A percentile compares a stretch with the other conserved stretches of the same genome.
Evolutionary conservation across 2,113 vertebrate species (phyloP).

Genomic region (Corythaeola cristata): DNA sequence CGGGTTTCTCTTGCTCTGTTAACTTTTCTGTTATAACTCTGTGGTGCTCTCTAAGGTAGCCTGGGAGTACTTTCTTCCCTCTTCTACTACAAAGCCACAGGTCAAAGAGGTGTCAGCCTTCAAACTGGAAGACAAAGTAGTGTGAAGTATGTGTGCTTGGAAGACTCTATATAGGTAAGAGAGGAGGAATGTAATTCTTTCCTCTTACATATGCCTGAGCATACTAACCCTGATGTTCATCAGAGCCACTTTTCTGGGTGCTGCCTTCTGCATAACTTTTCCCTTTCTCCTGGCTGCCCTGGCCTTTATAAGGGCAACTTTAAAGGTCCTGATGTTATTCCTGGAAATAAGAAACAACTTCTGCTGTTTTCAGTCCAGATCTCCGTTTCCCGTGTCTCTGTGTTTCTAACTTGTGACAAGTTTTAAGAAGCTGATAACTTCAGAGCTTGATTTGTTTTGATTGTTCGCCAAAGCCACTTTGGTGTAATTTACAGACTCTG

Average conservation of each 20-base stretch:
- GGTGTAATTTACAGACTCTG: background rate
- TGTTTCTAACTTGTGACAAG: background rate
- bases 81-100: background rate
- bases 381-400: background rate
- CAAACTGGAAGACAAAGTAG: background rate
- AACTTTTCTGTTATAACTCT: background rate
- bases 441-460: conserved; percentile 4
- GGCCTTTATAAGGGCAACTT: background rate
- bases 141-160: background rate
- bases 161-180: background rate
- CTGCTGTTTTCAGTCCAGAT: background rate
- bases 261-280: background rate
- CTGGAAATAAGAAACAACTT: background rate
- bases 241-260: background rate
- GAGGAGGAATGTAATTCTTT: background rate
- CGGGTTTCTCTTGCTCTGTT: background rate
- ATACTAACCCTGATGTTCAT: background rate
- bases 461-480: background rate
- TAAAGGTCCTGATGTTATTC: background rate
- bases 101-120: background rate
- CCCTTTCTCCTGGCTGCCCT: background rate
- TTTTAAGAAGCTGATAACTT: background rate
- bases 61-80: background rate
- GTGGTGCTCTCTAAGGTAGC: background rate
- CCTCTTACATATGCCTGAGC: background rate